Percentiles rank a stretch among this genome's conserved stretches.
These are phyloP conservation scores for Peromyscus nudipes DNA, from an alignment of 2,797 vertebrate species.

Conservation along the genomic window DNA sequence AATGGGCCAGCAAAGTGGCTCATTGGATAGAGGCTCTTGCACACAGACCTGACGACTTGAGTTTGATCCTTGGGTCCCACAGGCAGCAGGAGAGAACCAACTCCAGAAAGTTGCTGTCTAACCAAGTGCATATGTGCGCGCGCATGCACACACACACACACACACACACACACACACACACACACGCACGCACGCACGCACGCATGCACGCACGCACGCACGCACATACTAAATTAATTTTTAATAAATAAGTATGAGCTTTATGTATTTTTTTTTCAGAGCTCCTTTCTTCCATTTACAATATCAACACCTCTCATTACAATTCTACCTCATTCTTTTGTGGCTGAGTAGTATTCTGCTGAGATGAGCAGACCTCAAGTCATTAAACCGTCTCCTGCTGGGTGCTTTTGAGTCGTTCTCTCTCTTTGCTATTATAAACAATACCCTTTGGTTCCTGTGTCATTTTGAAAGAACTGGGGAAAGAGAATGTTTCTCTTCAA, in stretches of 20 bases:
- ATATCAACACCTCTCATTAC: background rate
- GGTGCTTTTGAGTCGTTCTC: background rate
- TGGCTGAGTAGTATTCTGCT: background rate
- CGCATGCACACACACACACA: no score
- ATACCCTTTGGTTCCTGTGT: background rate
- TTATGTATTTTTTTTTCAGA: constrained; percentile 43
- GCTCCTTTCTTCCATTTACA: background rate
- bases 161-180: no score
- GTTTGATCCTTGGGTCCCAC: background rate
- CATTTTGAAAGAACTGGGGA: background rate
- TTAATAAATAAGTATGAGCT: background rate
- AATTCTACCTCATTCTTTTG: background rate
- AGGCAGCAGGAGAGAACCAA: background rate
- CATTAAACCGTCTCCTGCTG: background rate
- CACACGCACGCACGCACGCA: no score
- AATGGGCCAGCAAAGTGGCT: background rate
- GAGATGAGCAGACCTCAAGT: background rate
- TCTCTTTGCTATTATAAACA: background rate
- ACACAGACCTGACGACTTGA: background rate
- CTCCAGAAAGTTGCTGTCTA: background rate
- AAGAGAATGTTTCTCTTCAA: background rate
- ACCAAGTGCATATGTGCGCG: background rate
- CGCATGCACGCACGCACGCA: no score
- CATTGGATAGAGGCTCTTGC: background rate
- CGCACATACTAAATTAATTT: background rate